Base-by-base conservation (phyloP, 1,140 invertebrate genomes). In the Matsumurasca onukii region DNA sequence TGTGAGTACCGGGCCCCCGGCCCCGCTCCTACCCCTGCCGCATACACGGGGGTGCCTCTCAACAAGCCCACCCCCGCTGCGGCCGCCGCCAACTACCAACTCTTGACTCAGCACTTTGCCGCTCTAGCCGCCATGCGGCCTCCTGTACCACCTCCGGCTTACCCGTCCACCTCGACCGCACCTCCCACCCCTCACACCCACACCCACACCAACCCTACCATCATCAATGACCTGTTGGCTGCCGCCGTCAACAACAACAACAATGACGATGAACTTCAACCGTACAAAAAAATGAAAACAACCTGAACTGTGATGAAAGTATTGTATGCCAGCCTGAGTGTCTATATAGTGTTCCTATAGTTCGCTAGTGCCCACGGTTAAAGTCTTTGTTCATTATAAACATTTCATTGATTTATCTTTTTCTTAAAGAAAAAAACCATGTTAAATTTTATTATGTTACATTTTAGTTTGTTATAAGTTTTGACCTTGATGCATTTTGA, bases 231-330 rank as follows among this genome's bases (percentile, higher is more conserved):
- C 67, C 70, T 73, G n/a, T 61, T 73, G 13, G 69, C 72, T 20
- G 76, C 67, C 25, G 71, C 55, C 67, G 71, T 68, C 73, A 78
- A 59, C 76, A 78, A 78, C 75, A 84, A 78, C 75, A 84, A 78
- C 71, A 78, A 82, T 63, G 83, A 83, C 29, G 87, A 90, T 61
- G 85, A 86, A 20, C 81, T 89, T 76, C 91, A 91, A 75, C 91
- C 91, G 27, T 92, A 91, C 79, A 93, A 93, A 80, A 92, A 93
- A 81, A 89, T 92, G 86, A 92, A 92, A 83, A 93, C 91, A 70
- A 91, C 90, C 75, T 93, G 92, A 86, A 67, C 67, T 68, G 67
- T 68, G 67, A 49, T 61, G 55, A 59, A 27, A 25, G 34, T 27
- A 65, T 24, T 2, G 2, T 45, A 65, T 68, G 67, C 61, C 67